These are phyloP conservation scores for Dunckerocampus dactyliophorus DNA, from an alignment of 2,113 vertebrate genomes.

Conservation along the genomic window DNA sequence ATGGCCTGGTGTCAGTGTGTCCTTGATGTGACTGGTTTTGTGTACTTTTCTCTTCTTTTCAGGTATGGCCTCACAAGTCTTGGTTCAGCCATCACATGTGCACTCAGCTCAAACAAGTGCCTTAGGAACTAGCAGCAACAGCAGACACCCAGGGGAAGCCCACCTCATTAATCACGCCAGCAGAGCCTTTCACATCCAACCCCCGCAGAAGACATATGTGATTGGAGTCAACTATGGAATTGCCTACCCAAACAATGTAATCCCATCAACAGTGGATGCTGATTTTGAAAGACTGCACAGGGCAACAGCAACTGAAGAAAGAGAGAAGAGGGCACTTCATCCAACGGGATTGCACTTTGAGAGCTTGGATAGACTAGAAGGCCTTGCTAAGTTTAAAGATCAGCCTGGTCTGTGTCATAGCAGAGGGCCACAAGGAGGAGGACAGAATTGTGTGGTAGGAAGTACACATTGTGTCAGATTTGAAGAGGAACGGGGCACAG, in stretches of 20 bases:
- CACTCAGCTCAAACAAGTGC: conserved; percentile 99
- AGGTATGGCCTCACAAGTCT: conserved; percentile 99
- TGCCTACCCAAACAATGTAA: conserved; percentile 78
- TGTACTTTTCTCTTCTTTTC: conserved; percentile 13
- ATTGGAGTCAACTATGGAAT: conserved; percentile 88
- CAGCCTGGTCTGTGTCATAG: conserved; percentile 48
- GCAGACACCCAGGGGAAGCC: conserved; percentile 88
- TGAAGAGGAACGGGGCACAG: conserved; percentile 32
- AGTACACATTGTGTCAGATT: background rate
- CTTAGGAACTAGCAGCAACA: conserved; percentile 81
- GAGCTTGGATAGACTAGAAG: conserved; percentile 58
- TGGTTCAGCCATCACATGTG: conserved; percentile 94
- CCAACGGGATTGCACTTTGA: conserved; percentile 75
- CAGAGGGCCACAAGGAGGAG: conserved; percentile 33
- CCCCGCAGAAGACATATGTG: conserved; percentile 79
- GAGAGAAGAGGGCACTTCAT: conserved; percentile 75
- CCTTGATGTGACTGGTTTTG: conserved; percentile 2
- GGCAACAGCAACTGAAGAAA: conserved; percentile 23
- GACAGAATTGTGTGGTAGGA: conserved; percentile 1
- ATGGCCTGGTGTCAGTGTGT: too few species aligned
- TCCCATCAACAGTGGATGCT: conserved; percentile 66
- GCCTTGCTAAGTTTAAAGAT: conserved; percentile 49
- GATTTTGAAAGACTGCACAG: conserved; percentile 24
- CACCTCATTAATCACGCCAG: conserved; percentile 66
- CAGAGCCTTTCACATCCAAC: conserved; percentile 86